Percentiles rank a stretch among this genome's conserved stretches.
phyloP scores from a whole-genome alignment of 2,113 vertebrate genomes.

The Nyctereutes procyonoides region DNA sequence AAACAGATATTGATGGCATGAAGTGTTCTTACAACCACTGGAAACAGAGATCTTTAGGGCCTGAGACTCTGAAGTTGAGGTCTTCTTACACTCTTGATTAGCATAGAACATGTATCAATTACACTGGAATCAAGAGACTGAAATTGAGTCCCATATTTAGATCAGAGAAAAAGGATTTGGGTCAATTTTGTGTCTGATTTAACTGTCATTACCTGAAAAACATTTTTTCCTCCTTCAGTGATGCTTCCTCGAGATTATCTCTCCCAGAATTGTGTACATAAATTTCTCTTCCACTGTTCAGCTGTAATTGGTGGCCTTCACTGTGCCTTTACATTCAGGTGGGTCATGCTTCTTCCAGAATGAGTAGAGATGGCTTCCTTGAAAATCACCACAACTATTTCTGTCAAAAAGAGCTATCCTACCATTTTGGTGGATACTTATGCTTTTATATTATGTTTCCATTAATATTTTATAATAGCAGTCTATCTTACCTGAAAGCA shows the following conservation, averaged over 20 bases:
- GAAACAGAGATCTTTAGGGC: not conserved
- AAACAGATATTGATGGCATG: not conserved
- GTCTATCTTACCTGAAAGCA: constrained; percentile 18
- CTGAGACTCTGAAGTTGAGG: not conserved
- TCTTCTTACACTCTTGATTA: not conserved
- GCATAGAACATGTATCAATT: not conserved
- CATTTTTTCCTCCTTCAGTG: not conserved
- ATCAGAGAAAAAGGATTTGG: not conserved
- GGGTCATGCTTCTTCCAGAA: not conserved
- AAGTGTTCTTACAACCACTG: not conserved
- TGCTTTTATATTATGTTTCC: constrained; percentile 25
- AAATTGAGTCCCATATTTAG: not conserved
- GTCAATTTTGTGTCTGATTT: not conserved
- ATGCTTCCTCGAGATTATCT: not conserved
- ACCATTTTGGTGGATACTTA: not conserved
- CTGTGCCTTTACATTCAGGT: not conserved
- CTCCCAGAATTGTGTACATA: too few relatives aligned
- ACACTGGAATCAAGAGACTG: not conserved
- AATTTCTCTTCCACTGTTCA: not conserved
- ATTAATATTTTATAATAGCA: constrained; percentile 52
- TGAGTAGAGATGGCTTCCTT: not conserved
- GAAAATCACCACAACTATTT: not conserved
- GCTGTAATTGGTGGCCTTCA: accelerated
- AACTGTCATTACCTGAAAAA: not conserved
- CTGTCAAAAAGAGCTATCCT: not conserved